phyloP scores from a whole-genome alignment of 1,140 invertebrate genomes.

The Eueides isabella region DNA sequence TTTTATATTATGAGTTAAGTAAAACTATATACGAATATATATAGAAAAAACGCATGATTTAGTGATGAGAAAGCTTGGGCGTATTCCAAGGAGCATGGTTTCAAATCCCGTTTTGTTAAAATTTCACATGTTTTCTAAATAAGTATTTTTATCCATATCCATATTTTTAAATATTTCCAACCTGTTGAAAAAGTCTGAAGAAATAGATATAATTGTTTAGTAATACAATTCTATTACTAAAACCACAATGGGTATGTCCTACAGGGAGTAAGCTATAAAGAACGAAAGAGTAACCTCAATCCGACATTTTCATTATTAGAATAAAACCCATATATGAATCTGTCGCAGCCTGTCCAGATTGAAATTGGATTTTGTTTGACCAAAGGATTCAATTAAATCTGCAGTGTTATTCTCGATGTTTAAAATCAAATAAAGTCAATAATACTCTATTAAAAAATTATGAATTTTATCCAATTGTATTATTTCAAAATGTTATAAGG shows the following conservation, averaged over 20 bases:
- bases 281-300: constrained; percentile 27
- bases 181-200: not conserved
- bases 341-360: constrained; percentile 38
- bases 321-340: constrained; percentile 35
- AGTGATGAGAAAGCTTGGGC: too few species aligned
- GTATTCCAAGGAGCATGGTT: too few species aligned
- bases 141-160: too few species aligned
- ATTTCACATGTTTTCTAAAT: too few species aligned
- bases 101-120: too few species aligned
- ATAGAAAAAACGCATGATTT: too few species aligned
- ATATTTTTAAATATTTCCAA: not conserved
- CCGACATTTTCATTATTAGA: constrained; percentile 37
- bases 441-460: not conserved
- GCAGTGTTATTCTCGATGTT: constrained; percentile 33
- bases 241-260: not conserved
- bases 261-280: not conserved
- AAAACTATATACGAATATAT: too few species aligned
- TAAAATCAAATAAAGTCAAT: not conserved
- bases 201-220: not conserved
- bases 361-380: constrained; percentile 64
- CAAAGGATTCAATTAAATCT: constrained; percentile 66
- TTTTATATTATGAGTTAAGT: too few species aligned
- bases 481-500: not conserved
- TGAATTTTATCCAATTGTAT: not conserved
- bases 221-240: not conserved